Conservation (phyloP, 2,888 invertebrate genomes). For the Chesias legatella region DNA sequence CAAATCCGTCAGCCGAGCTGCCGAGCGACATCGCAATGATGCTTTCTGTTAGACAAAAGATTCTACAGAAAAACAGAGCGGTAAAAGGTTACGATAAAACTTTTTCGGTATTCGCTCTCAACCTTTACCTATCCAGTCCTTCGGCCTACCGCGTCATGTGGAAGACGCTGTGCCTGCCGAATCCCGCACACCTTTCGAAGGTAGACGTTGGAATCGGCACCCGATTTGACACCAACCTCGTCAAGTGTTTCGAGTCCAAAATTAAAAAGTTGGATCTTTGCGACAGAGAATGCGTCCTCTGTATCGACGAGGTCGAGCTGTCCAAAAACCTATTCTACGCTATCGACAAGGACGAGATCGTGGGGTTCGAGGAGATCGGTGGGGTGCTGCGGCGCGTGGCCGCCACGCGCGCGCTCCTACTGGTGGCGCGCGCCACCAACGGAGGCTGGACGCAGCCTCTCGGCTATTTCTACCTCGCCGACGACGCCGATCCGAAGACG, state of each 20-base stretch:
- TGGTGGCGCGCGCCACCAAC: constrained; percentile 10
- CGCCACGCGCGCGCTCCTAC: constrained; percentile 9
- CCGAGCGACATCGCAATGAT: constrained; percentile 12
- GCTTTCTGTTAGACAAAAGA: constrained; percentile 6
- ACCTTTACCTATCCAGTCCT: constrained; percentile 8
- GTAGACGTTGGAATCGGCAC: constrained; percentile 9
- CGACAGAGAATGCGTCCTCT: constrained; percentile 12
- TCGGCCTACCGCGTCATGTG: constrained; percentile 13
- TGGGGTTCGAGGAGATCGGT: constrained; percentile 14
- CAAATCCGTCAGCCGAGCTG: constrained; percentile 6
- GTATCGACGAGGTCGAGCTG: constrained; percentile 15
- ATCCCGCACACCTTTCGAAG: neutral
- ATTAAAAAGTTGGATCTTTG: neutral
- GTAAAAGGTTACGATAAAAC: constrained; percentile 6
- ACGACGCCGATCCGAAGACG: constrained; percentile 6
- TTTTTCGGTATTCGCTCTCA: constrained; percentile 5
- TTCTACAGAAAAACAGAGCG: constrained; percentile 6
- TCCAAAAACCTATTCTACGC: constrained; percentile 10
- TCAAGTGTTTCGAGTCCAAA: constrained; percentile 9
- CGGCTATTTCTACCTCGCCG: constrained; percentile 14
- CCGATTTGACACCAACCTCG: constrained; percentile 1
- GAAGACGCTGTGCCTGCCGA: constrained; percentile 8
- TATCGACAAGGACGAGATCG: constrained; percentile 10
- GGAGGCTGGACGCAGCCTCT: constrained; percentile 16
- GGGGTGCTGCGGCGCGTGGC: constrained; percentile 8